Evolutionary conservation across 2,888 invertebrate genomes (phyloP).

Genomic region (Cordylochernes scorpioides): DNA sequence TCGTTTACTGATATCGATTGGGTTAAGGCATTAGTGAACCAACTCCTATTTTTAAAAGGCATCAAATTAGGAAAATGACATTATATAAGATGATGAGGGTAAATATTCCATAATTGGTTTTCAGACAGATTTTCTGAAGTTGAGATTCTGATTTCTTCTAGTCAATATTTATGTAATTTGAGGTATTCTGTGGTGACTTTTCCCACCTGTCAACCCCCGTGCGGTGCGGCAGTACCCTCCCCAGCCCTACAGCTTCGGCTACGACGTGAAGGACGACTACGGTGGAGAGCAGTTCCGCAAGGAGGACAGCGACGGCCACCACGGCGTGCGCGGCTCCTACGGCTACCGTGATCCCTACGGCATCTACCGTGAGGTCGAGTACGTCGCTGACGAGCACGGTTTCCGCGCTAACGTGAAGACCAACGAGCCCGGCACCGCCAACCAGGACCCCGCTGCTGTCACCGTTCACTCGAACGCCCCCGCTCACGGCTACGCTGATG

Average conservation of each 20-base stretch:
- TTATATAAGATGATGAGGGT: too few relatives aligned
- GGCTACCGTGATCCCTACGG: background rate
- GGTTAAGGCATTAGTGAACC: too few relatives aligned
- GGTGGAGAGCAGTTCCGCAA: background rate
- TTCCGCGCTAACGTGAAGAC: background rate
- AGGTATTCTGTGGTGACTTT: too few relatives aligned
- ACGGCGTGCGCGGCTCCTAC: background rate
- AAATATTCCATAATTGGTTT: too few relatives aligned
- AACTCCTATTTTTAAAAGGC: too few relatives aligned
- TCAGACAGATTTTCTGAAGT: too few relatives aligned
- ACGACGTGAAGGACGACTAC: background rate
- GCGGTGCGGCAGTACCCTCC: background rate
- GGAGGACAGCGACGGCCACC: background rate
- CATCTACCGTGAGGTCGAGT: background rate
- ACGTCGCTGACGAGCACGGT: background rate
- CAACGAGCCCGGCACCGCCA: slow-evolving; percentile 1
- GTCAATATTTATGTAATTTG: too few relatives aligned
- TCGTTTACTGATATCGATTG: too few relatives aligned
- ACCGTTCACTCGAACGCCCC: background rate
- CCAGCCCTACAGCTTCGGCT: background rate
- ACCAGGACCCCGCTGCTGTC: background rate
- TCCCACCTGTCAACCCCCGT: too few relatives aligned
- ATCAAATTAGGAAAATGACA: too few relatives aligned
- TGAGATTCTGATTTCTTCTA: too few relatives aligned
- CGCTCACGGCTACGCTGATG: too few relatives aligned